These are phyloP conservation scores for Ctenopoma multispine DNA, from an alignment of 2,797 vertebrate species.

Conservation along the genomic window DNA sequence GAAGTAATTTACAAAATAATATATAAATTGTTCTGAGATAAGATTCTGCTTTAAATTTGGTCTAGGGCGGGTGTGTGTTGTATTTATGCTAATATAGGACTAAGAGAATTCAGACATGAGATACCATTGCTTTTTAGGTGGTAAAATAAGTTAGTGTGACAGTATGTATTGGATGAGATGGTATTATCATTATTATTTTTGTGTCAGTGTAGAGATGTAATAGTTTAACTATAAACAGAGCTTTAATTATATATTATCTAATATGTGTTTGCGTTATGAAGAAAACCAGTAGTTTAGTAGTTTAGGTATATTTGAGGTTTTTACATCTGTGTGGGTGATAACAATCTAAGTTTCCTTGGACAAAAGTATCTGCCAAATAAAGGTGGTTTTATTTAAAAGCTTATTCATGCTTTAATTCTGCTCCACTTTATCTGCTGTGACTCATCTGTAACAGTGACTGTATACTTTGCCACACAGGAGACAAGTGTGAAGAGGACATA, in stretches of 20 bases:
- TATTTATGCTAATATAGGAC: background rate
- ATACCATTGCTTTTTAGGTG: background rate
- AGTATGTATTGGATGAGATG: background rate
- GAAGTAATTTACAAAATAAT: background rate
- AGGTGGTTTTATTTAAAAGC: background rate
- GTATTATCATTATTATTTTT: too few relatives aligned
- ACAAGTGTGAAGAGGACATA: constrained; percentile 57
- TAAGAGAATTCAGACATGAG: background rate
- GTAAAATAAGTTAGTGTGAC: background rate
- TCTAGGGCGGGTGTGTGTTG: too few relatives aligned
- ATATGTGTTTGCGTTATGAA: background rate
- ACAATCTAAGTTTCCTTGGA: background rate
- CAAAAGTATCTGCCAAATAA: background rate
- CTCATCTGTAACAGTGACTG: background rate
- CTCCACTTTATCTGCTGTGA: background rate
- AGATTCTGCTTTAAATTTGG: background rate
- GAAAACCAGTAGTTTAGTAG: too few relatives aligned
- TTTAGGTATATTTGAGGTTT: background rate
- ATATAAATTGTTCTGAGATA: background rate
- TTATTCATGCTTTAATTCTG: background rate
- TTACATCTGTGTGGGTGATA: too few relatives aligned
- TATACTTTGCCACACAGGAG: constrained; percentile 55
- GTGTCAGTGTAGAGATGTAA: too few relatives aligned
- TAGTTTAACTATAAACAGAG: background rate
- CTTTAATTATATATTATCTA: background rate